Percentiles rank a stretch among this genome's conserved stretches.
Conservation (phyloP, 2,888 invertebrate species). For the Cephus runcator region DNA sequence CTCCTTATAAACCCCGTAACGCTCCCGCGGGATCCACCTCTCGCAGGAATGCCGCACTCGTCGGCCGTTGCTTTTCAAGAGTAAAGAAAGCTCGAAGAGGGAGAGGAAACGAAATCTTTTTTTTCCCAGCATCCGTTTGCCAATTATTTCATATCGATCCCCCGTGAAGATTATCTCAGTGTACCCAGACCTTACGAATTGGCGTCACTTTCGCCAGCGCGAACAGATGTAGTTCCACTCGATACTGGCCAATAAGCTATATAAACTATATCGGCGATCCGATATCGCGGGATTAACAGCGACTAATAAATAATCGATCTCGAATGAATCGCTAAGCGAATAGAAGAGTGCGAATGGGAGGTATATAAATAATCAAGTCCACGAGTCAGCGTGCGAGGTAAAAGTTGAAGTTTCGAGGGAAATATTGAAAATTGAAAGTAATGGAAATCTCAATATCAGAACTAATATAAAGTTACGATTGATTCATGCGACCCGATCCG, state of each 20-base stretch:
- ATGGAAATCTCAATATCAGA: neutral
- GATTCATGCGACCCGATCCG: slow-evolving; percentile 31
- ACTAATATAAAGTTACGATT: slow-evolving; percentile 28
- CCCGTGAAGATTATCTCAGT: neutral
- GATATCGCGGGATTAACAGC: neutral
- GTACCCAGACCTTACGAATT: neutral
- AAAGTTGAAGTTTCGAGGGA: neutral
- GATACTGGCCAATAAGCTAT: neutral
- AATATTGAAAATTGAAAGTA: neutral
- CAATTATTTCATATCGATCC: neutral
- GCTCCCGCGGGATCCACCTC: neutral
- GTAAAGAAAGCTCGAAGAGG: neutral
- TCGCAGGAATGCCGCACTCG: neutral
- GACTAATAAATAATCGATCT: too few relatives aligned
- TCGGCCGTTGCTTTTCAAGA: too few relatives aligned
- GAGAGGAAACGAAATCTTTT: neutral
- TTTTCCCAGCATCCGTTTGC: neutral
- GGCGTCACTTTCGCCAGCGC: neutral
- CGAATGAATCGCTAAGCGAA: neutral
- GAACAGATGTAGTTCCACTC: neutral
- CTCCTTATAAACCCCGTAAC: neutral
- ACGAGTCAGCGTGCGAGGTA: neutral
- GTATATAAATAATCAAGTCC: neutral
- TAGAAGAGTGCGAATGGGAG: neutral
- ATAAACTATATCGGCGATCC: neutral